Evolutionary conservation across 2,888 invertebrate species (phyloP), one percentile per base, ranked within the genome.

Genomic region (Platypus cylindrus): DNA sequence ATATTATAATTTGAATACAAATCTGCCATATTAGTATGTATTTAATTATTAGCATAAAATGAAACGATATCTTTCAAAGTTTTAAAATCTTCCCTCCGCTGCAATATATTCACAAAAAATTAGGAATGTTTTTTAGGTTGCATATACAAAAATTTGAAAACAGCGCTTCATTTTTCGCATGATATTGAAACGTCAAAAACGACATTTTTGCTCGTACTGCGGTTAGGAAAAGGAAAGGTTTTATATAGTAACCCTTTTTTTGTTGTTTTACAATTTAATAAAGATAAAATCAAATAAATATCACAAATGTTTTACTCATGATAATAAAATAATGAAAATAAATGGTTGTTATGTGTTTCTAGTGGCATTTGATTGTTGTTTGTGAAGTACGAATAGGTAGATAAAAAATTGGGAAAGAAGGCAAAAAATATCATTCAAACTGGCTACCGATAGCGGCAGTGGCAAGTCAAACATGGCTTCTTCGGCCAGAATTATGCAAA

Each of bases 401-500:
- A n/a, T n/a, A n/a, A n/a, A n/a, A n/a, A n/a, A n/a, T n/a, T n/a
- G n/a, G n/a, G n/a, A n/a, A n/a, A n/a, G n/a, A n/a, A n/a, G n/a
- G n/a, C 42, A 18, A 45, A 48, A 47, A 44, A 50, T n/a, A 48
- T 48, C 49, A 47, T 50, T 58, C 62, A 60, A 61, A 59, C 60
- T 62, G 61, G 62, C 62, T 60, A 58, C 55, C 50, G 58, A 59
- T 55, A 60, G 59, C 53, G 59, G 59, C 53, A 60, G 61, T 55
- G 61, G 60, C 55, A 62, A 60, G 60, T 63, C 63, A 59, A 76
- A 71, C 73, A 83, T 83, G 83, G 83, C 82, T 74, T 83, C 83
- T 67, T 81, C 82, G 68, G 70, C 70, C 58, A 62, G 81, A 70
- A 87, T 86, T 66, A 81, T 90, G 67, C 89, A 89, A 74, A 84